phyloP scores from a whole-genome alignment of 1,140 invertebrate genomes.

The Drosophila varians region DNA sequence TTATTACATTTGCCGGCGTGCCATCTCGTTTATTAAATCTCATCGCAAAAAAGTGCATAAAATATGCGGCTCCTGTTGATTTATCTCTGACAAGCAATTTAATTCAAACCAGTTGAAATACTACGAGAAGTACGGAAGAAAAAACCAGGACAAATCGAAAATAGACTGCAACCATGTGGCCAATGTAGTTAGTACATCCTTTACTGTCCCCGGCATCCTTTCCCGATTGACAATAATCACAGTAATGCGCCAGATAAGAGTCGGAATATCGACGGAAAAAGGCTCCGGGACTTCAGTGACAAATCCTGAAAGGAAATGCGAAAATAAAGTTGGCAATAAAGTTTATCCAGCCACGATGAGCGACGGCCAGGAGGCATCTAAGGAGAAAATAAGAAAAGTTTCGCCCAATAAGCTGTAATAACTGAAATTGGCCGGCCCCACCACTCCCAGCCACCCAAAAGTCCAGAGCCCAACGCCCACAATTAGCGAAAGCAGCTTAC shows the following conservation, averaged over 20 bases:
- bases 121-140: not conserved
- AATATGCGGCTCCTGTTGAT: conserved; percentile 39
- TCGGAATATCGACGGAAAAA: conserved; percentile 51
- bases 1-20: conserved; percentile 41
- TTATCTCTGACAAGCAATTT: conserved; percentile 51
- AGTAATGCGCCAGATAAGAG: conserved; percentile 61
- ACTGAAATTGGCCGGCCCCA: conserved; percentile 33
- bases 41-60: conserved; percentile 38
- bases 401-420: conserved; percentile 52
- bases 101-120: conserved; percentile 30
- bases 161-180: conserved; percentile 35
- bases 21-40: conserved; percentile 53
- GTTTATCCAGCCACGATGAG: conserved; percentile 52
- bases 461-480: conserved; percentile 46
- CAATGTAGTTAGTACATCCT: conserved; percentile 39
- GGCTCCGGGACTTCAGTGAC: conserved; percentile 23
- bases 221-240: conserved; percentile 51
- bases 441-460: no score
- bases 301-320: conserved; percentile 45
- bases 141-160: conserved; percentile 17
- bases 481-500: conserved; percentile 68
- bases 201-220: conserved; percentile 4
- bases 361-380: conserved; percentile 33
- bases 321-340: conserved; percentile 66
- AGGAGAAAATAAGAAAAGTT: conserved; percentile 68